Conservation (phyloP, 2,797 vertebrate genomes). For the Heterohyrax brucei region DNA sequence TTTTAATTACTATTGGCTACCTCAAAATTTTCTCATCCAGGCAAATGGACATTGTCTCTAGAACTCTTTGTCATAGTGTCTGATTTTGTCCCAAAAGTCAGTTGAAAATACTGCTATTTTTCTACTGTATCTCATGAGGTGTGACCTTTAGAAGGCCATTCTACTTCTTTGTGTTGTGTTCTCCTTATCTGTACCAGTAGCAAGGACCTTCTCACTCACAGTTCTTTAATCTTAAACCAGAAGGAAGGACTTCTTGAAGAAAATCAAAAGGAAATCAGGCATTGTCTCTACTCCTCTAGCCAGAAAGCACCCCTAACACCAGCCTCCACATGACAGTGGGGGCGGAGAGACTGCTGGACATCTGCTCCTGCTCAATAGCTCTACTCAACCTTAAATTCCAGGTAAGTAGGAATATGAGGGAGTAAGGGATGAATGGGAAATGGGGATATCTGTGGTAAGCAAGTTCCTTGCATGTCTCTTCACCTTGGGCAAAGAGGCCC, state of each 20-base stretch:
- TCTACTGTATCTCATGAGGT: neutral
- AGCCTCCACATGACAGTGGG: neutral
- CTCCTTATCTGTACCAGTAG: neutral
- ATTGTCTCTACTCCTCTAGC: neutral
- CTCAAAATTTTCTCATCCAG: constrained; percentile 60
- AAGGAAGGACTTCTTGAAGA: neutral
- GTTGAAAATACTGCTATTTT: constrained; percentile 63
- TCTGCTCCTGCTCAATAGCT: constrained; percentile 16
- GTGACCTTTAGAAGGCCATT: constrained; percentile 71
- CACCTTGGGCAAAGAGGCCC: constrained; percentile 98
- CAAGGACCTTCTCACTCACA: constrained; percentile 22
- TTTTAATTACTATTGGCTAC: constrained; percentile 76
- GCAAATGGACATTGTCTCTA: constrained; percentile 55
- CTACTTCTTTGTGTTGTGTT: constrained; percentile 48
- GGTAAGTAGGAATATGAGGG: neutral
- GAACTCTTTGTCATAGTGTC: constrained; percentile 46
- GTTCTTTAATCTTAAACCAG: constrained; percentile 40
- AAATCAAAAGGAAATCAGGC: constrained; percentile 38
- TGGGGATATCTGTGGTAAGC: constrained; percentile 20
- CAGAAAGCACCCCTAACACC: neutral
- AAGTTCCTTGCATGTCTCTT: constrained; percentile 72
- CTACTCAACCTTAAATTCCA: constrained; percentile 48
- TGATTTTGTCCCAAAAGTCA: constrained; percentile 47
- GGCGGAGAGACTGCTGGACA: neutral
- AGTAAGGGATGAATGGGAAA: constrained; percentile 31